Evolutionary conservation across 2,797 vertebrate genomes (phyloP).

Genomic region (Podarcis siculus): DNA sequence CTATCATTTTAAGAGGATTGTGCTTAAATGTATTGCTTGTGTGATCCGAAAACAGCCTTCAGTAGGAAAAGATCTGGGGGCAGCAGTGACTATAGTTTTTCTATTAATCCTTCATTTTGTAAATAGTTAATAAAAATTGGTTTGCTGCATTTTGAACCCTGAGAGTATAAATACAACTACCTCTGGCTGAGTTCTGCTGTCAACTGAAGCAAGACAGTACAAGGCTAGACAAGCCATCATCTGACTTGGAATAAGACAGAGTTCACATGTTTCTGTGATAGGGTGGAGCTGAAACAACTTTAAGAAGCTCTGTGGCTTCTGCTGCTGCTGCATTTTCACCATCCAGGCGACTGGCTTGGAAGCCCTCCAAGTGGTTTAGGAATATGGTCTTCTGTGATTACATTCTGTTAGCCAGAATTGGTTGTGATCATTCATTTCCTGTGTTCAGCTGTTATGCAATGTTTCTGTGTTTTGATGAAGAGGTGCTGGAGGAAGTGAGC

Average conservation of each 20-base stretch:
- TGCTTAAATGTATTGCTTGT: neutral
- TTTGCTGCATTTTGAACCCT: neutral
- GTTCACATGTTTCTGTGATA: neutral
- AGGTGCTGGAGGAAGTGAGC: slow-evolving; percentile 23
- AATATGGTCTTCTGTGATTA: slow-evolving; percentile 1
- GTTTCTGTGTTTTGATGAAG: slow-evolving; percentile 15
- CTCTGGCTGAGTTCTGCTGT: neutral
- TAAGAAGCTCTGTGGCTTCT: neutral
- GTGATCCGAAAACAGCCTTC: neutral
- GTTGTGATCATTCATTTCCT: slow-evolving; percentile 28
- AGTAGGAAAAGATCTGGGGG: neutral
- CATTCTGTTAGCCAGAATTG: slow-evolving; percentile 9
- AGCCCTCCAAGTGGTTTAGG: slow-evolving; percentile 12
- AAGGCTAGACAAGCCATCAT: neutral
- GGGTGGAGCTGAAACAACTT: neutral
- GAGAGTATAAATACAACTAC: neutral
- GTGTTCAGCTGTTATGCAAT: slow-evolving; percentile 23
- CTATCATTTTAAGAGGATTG: neutral
- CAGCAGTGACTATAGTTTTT: neutral
- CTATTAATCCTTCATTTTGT: neutral
- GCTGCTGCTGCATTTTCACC: neutral
- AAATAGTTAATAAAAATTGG: neutral
- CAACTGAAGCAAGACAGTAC: neutral
- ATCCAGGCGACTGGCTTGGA: slow-evolving; percentile 6
- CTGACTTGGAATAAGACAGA: neutral